Base-by-base conservation (phyloP, 2,113 vertebrate species). In the Daphoenositta chrysoptera region DNA sequence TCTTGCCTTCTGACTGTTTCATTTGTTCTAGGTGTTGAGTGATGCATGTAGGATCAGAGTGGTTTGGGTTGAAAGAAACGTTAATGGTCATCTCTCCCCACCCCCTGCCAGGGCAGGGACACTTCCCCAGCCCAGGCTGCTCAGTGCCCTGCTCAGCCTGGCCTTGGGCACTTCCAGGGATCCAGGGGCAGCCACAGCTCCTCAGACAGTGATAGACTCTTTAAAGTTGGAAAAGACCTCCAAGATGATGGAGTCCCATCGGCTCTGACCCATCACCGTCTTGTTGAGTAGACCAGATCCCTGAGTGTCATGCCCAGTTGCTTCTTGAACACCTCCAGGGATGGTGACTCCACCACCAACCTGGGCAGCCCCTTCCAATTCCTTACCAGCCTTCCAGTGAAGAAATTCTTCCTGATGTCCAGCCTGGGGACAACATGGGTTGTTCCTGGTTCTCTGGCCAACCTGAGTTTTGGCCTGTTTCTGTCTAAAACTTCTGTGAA, bases 101-200 rank as follows among this genome's bases (percentile, higher is more conserved):
- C 4, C 13, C 18, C n/a, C 19, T 63, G 57, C 20, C n/a, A 5
- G 3, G 71, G 14, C 35, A 50, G 58, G 50, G 22, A 16, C 18
- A 13, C 40, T 42, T 42, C 6, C 40, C 11, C 18, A 1, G 2
- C 2, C 33, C 51, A 28, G 44, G 35, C 0, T 44, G 12, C 37
- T 44, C 35, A 13, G 0, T 1, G 30, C 48, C 42, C 50, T 13
- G 13, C 10, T 17, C 58, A 58, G 1, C 66, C 42, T 65, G 76
- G 35, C 42, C 27, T 11, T 42, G 58, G 53, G 7, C 68, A 23
- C 15, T 37, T 1, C 12, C 9, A 13, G 58, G 42, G 31, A 1
- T 13, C n/a, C n/a, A n/a, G 37, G 27, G 76, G 27, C 33, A 73
- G 23, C 44, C 50, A 6, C 58, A 51, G 23, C 33, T 33, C 4